A percentile compares a stretch with the other conserved stretches of the same genome.
phyloP scores from a whole-genome alignment of 2,888 invertebrate genomes.

The Coelinius sp. region DNA sequence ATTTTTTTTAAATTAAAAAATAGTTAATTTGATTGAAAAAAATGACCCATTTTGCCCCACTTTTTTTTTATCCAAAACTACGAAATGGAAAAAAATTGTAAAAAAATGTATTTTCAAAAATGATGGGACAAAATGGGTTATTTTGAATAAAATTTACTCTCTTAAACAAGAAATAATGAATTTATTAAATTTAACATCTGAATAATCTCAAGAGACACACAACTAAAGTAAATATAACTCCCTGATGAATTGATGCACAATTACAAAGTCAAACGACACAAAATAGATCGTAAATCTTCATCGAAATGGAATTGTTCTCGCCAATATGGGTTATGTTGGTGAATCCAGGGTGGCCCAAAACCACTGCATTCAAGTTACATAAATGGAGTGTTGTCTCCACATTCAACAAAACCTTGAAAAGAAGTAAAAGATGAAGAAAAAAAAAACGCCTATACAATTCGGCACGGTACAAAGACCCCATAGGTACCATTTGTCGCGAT shows the following conservation, averaged over 20 bases:
- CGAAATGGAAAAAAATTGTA: too few species aligned
- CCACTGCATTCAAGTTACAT: conserved; percentile 36
- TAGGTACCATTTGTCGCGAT: conserved; percentile 61
- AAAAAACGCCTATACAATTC: conserved; percentile 61
- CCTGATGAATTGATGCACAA: not conserved
- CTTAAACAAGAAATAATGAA: too few species aligned
- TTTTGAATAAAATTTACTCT: too few species aligned
- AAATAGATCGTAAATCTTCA: conserved; percentile 58
- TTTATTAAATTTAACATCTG: too few species aligned
- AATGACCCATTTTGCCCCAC: too few species aligned
- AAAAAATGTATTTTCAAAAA: too few species aligned
- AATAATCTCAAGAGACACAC: conserved; percentile 20
- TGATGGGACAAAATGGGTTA: too few species aligned
- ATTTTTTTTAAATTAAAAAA: too few species aligned
- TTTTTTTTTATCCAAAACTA: too few species aligned
- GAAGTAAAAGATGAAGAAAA: conserved; percentile 37
- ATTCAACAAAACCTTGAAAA: conserved; percentile 20
- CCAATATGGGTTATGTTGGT: conserved; percentile 50
- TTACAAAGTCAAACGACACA: conserved; percentile 35
- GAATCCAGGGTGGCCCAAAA: conserved; percentile 42
- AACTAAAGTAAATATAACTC: not conserved
- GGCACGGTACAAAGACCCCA: conserved; percentile 55
- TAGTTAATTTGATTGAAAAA: too few species aligned
- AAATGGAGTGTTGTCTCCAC: conserved; percentile 31
- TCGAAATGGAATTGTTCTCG: conserved; percentile 57